Evolutionary conservation across 2,888 invertebrate species (phyloP), one percentile per base, ranked within the genome.

Genomic region (Macrophya alboannulata): DNA sequence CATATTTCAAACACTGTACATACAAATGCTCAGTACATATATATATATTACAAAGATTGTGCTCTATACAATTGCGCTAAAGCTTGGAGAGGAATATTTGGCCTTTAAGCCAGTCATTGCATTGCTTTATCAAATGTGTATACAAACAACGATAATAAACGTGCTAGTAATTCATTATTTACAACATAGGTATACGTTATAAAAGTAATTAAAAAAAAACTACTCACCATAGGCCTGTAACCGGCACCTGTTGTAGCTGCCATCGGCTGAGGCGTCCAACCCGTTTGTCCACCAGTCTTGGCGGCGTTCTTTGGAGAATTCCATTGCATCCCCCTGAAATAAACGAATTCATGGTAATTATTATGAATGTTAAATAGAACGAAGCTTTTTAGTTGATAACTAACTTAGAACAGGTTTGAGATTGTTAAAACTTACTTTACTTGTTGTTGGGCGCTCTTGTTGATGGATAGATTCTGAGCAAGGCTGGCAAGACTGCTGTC

Each of bases 401-500:
- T 65, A 74, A 68, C 45, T 17, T 12, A 25, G 48, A 82, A 59
- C 48, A 82, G 31, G 25, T 43, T 51, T 9, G 1, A 31, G n/a
- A 40, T 71, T 40, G 25, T 45, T 55, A 10, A 51, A 82, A 77
- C 72, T 96, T 94, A 97, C 97, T 97, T 96, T 86, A 95, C 96
- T 90, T 95, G 95, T 77, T 95, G 95, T 81, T 96, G 94, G 55
- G 96, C 95, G 89, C 96, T 96, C 94, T 97, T 97, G 94, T 97
- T 97, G 91, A 98, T 98, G 90, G 97, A 96, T 90, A 99, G 96
- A 94, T 99, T 99, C 94, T 99, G 98, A 87, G 99, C 99, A 90
- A 99, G 95, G 88, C 97, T 97, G 87, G 98, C 98, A 87, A 99
- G 96, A 90, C 98, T 98, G 90, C 98, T 97, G 93, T 99, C 99